phyloP scores from a whole-genome alignment of 2,113 vertebrate genomes.

The Clarias macrocephalus region DNA sequence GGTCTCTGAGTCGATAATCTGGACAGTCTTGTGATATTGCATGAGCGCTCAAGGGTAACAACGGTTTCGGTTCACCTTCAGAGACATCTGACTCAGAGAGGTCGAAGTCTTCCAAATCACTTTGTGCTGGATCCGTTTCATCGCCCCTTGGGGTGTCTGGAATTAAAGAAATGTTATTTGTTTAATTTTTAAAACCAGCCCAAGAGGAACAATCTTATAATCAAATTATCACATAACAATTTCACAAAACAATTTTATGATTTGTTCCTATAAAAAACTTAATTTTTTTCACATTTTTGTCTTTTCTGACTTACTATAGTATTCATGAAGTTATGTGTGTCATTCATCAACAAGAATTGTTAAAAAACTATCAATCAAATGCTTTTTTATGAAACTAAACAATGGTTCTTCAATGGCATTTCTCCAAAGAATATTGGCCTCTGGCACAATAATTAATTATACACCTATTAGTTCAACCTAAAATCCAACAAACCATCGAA shows the following conservation, averaged over 20 bases:
- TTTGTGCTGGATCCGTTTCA: slow-evolving; percentile 81
- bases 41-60: slow-evolving; percentile 71
- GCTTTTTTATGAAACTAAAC: not conserved
- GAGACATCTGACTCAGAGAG: slow-evolving; percentile 83
- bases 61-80: slow-evolving; percentile 80
- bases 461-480: not conserved
- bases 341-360: not conserved
- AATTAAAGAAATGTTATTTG: slow-evolving; percentile 32
- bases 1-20: slow-evolving; percentile 59
- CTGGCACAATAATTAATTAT: not conserved
- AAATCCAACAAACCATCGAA: slow-evolving; percentile 72
- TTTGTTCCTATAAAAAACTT: not conserved
- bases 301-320: no score
- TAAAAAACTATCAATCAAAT: not conserved
- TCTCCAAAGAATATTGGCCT: not conserved
- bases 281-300: not conserved
- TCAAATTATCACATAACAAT: not conserved
- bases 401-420: not conserved
- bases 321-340: no score
- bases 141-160: slow-evolving; percentile 68
- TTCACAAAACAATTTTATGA: not conserved
- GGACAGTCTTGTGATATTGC: slow-evolving; percentile 53
- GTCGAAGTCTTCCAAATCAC: slow-evolving; percentile 90
- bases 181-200: not conserved
- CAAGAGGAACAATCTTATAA: not conserved